Base-by-base conservation (phyloP, 1,140 invertebrate species). In the Drosophila kanapiae region DNA sequence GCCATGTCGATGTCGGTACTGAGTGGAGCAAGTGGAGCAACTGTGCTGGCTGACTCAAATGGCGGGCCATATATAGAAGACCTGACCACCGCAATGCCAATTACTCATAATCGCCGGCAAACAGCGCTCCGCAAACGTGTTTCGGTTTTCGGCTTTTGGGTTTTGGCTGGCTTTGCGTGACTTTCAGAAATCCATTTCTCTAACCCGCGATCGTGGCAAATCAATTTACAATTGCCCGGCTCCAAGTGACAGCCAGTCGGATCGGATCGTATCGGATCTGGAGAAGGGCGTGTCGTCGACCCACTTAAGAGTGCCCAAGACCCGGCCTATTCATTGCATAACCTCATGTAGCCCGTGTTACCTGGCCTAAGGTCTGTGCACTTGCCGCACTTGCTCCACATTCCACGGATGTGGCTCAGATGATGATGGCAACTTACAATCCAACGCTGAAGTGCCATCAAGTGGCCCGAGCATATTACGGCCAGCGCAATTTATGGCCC, bases 151-250 rank as follows among this genome's bases (percentile, higher is more conserved):
- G 29, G 13, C 29, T 40, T 38, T 40, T 14, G 38, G 38, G 6
- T 31, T 31, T 31, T 31, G 35, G 18, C 61, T 33, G 18, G 31
- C 68, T 82, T 87, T 87, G 83, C 84, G 85, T 87, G 84, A 87
- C 84, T 87, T 87, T 87, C 84, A 84, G 86, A 80, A 84, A 87
- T 87, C 83, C 83, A 84, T 78, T 83, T 80, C 84, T 88, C 80
- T 80, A 88, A 72, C 77, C 71, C 61, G 68, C 71, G 80, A 88
- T 87, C 84, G 83, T 83, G 84, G 63, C 83, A 84, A 87, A 87
- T 87, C 84, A 90, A 87, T 87, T 87, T 64, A 77, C 63, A 68
- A 76, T 74, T 82, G 80, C 62, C 63, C 61, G 38, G 58, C 75
- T 53, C 42, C 60, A 64, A 72, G 63, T 80, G 77, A 87, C 84